Evolutionary conservation across 2,888 invertebrate genomes (phyloP).

Genomic region (Aromia moschata): DNA sequence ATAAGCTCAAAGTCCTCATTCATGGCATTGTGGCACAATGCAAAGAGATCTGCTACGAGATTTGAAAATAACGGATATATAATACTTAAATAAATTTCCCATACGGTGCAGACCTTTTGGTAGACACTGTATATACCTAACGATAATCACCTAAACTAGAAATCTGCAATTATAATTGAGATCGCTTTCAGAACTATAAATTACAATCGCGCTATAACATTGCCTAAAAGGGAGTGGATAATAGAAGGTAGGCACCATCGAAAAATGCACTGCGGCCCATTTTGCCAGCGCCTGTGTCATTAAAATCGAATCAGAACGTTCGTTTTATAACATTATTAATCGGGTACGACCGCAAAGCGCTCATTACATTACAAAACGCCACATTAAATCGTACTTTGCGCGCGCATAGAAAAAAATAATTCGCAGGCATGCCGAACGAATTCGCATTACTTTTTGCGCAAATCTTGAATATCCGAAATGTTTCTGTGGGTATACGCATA

Average conservation of each 20-base stretch:
- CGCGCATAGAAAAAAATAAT: slow-evolving; percentile 3
- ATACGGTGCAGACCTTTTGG: too few species aligned
- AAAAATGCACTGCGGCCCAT: slow-evolving; percentile 6
- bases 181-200: not conserved
- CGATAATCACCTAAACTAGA: too few species aligned
- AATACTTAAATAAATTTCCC: too few species aligned
- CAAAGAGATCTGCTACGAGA: too few species aligned
- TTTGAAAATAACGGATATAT: too few species aligned
- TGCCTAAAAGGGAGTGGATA: slow-evolving; percentile 14
- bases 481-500: not conserved
- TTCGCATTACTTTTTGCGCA: slow-evolving; percentile 2
- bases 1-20: too few species aligned
- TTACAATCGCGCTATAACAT: not conserved
- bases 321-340: slow-evolving; percentile 8
- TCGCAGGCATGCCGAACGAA: not conserved
- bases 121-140: too few species aligned
- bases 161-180: too few species aligned
- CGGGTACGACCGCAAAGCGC: not conserved
- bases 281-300: slow-evolving; percentile 5
- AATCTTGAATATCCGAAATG: not conserved
- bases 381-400: slow-evolving; percentile 5
- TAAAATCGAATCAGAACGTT: slow-evolving; percentile 19
- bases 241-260: not conserved
- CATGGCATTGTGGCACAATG: too few species aligned
- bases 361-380: slow-evolving; percentile 8